Conservation (phyloP, 2,888 invertebrate genomes). For the Tinea pellionella region DNA sequence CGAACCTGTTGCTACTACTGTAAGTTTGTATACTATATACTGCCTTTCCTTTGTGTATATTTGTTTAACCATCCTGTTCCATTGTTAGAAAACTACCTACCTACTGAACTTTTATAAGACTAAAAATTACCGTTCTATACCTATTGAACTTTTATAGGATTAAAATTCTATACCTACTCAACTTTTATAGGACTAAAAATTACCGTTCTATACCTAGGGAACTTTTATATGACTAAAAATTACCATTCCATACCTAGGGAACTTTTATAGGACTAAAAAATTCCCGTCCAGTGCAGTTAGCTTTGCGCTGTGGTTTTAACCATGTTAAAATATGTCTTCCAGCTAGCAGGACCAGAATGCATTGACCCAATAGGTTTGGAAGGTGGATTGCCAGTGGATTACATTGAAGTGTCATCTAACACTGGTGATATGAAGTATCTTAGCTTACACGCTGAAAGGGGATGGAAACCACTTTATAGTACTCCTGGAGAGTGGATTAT, state of each 20-base stretch:
- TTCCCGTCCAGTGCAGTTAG: too few species aligned
- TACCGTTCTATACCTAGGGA: too few species aligned
- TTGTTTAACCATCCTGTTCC: background rate
- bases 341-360: conserved; percentile 61
- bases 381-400: conserved; percentile 72
- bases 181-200: too few species aligned
- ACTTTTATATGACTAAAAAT: too few species aligned
- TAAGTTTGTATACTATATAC: conserved; percentile 17
- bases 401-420: conserved; percentile 76
- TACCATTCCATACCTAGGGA: too few species aligned
- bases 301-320: background rate
- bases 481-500: conserved; percentile 77
- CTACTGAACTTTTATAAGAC: too few species aligned
- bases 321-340: background rate
- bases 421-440: conserved; percentile 48
- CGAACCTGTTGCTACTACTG: conserved; percentile 13
- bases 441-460: conserved; percentile 51
- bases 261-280: too few species aligned
- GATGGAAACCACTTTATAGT: conserved; percentile 76
- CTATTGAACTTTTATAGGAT: too few species aligned
- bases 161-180: too few species aligned
- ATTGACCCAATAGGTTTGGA: conserved; percentile 80
- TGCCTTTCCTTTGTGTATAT: background rate
- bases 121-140: too few species aligned
- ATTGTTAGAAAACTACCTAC: too few species aligned